A percentile compares a stretch with the other conserved stretches of the same genome.
Evolutionary conservation across 1,140 invertebrate species (phyloP).

Genomic region (Hormaphis cornu): DNA sequence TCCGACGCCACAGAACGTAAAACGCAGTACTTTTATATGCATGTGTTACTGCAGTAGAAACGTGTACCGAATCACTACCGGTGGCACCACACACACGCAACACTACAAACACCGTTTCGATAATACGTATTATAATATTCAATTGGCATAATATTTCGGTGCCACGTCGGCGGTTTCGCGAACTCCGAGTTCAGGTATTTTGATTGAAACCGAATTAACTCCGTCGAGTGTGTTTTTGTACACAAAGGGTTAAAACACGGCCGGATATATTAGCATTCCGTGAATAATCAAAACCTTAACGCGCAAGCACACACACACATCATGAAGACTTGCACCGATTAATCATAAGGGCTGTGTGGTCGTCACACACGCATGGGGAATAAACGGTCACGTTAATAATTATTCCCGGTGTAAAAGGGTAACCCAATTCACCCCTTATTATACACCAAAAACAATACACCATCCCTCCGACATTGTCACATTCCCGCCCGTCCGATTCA

Average conservation of each 20-base stretch:
- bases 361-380: neutral
- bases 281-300: neutral
- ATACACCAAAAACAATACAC: neutral
- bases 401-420: neutral
- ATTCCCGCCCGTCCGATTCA: neutral
- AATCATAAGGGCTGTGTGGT: neutral
- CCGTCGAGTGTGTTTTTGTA: neutral
- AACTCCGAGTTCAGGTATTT: constrained; percentile 1
- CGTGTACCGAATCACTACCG: too few species aligned
- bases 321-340: neutral
- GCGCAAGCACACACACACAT: neutral
- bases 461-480: neutral
- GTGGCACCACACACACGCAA: too few species aligned
- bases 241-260: neutral
- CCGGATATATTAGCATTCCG: neutral
- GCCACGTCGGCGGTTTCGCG: neutral
- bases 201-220: neutral
- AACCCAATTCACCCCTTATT: neutral
- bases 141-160: neutral
- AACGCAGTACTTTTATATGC: too few species aligned
- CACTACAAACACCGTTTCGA: too few species aligned
- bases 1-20: too few species aligned
- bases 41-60: too few species aligned
- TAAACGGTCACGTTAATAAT: neutral
- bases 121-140: too few species aligned